A percentile compares a stretch with the other conserved stretches of the same genome.
Evolutionary conservation across 2,113 vertebrate genomes (phyloP).

Genomic region (Leptosomus discolor): DNA sequence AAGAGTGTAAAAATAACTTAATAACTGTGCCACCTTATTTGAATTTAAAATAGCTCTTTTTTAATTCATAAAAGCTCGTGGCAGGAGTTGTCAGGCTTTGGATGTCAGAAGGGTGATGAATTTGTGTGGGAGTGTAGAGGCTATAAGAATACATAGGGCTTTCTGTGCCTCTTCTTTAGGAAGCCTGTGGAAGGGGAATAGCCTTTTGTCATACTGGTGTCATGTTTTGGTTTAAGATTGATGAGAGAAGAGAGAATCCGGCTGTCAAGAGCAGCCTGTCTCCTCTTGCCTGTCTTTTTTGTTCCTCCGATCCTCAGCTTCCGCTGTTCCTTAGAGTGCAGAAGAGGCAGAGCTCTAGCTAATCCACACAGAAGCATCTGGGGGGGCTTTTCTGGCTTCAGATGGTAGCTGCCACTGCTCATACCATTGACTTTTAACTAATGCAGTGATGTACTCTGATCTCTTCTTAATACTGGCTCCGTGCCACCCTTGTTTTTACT

Average conservation of each 20-base stretch:
- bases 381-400: not conserved
- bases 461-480: not conserved
- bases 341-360: not conserved
- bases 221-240: conserved; percentile 16
- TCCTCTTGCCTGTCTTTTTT: not conserved
- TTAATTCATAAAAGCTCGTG: conserved; percentile 25
- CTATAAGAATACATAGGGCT: not conserved
- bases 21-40: conserved; percentile 9
- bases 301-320: not conserved
- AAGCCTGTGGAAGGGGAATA: conserved; percentile 14
- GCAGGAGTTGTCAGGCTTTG: conserved; percentile 22
- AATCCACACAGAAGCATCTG: not conserved
- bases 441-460: not conserved
- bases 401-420: not conserved
- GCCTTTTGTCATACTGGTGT: not conserved
- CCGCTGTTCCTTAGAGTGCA: not conserved
- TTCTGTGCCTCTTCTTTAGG: not conserved
- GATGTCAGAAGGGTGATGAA: conserved; percentile 19
- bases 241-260: not conserved
- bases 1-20: conserved; percentile 22
- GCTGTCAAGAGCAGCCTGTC: not conserved
- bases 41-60: conserved; percentile 24
- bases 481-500: accelerated
- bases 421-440: not conserved
- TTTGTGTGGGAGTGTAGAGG: not conserved